Percentiles rank a stretch among this genome's conserved stretches.
Evolutionary conservation across 1,140 invertebrate genomes (phyloP).

Genomic region (Laodelphax striatellus): DNA sequence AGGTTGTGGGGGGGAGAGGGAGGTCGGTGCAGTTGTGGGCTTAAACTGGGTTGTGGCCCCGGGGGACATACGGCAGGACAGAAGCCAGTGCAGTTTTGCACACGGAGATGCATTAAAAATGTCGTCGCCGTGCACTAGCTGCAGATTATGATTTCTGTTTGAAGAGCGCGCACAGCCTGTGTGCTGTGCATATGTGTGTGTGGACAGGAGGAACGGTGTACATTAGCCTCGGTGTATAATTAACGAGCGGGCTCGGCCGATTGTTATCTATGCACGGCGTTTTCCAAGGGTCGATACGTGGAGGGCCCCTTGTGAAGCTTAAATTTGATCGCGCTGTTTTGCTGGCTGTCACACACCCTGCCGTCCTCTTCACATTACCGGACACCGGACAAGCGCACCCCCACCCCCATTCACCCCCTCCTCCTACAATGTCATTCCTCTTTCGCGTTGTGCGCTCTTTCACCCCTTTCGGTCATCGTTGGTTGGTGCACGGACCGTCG

Average conservation of each 20-base stretch:
- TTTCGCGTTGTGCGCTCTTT: neutral
- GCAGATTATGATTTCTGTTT: constrained; percentile 17
- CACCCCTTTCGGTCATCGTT: no score
- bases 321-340: constrained; percentile 1
- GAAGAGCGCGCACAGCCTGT: neutral
- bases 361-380: constrained; percentile 1
- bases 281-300: neutral
- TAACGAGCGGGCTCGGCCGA: neutral
- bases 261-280: constrained; percentile 1
- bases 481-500: no score
- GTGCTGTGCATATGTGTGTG: no score
- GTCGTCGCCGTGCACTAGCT: neutral
- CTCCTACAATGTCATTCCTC: neutral
- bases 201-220: neutral
- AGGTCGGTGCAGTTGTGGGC: no score
- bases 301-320: constrained; percentile 1
- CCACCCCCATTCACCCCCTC: neutral
- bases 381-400: neutral
- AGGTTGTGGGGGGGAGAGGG: no score
- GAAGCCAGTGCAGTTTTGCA: constrained; percentile 12
- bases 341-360: neutral
- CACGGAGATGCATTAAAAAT: constrained; percentile 12
- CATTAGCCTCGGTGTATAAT: constrained; percentile 11
- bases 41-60: no score
- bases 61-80: no score